Base-by-base conservation (phyloP, 2,113 vertebrate species). In the Hippolais icterina region DNA sequence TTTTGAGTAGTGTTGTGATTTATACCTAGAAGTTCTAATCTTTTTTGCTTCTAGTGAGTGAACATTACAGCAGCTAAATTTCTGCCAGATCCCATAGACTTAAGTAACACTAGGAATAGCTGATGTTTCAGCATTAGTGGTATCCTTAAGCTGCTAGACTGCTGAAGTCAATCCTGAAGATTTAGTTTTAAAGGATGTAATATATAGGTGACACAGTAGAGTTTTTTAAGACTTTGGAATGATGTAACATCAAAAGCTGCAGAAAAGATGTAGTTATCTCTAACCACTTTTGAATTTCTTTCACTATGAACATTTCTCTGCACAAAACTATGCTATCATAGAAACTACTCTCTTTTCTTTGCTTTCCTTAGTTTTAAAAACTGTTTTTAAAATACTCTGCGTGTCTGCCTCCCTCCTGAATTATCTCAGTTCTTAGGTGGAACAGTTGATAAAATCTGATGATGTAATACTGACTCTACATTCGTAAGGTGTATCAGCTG, bases 111-210 rank as follows among this genome's bases (percentile, higher is more conserved):
- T 41, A 66, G 29, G 44, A 88, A 18, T 77, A 89, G 63, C 60
- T 84, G 53, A 46, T 89, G 33, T 65, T 93, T 60, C 31, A 83
- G 21, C 41, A 37, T 76, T 87, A 75, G 46, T 83, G 54, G 56
- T 87, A 20, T 76, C 9, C 42, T 78, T 91, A 86, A 74, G 35
- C 63, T 72, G 39, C 49, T 82, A 49, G 31, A 47, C 53, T 74
- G 41, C 68, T 92, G 44, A 33, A 91, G 18, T 95, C 57, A 59
- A 8, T 94, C 83, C 52, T 84, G 53, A 84, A 87, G 88, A 92
- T 95, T 94, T 77, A 89, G 65, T 89, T 94, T 91, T 88, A 71
- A 57, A 82, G 53, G 27, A 60, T 88, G 33, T 79, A 54, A 49
- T 93, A 33, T 35, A 50, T 50, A 75, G 37, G 22, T 87, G 71